Evolutionary conservation across 2,113 vertebrate genomes (phyloP), one percentile per base, ranked within the genome.

Genomic region (Excalfactoria chinensis): DNA sequence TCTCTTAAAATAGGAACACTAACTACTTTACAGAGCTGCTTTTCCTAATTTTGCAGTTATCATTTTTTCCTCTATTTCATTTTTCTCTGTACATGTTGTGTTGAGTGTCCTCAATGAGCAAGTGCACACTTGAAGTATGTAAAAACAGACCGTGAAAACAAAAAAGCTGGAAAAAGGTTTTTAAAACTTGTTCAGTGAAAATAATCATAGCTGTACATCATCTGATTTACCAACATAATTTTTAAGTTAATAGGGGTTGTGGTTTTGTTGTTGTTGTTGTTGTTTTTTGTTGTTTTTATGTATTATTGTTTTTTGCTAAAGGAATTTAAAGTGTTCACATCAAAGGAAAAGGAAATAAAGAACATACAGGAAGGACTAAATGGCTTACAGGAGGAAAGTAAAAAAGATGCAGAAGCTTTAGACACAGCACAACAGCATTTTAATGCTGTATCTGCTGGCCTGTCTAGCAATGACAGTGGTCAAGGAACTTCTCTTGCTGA

Each of bases 361-460:
- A 98, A 98, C 85, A 92, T 97, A 35, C 74, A 92, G 30, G 92
- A 98, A 86, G 93, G 97, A 28, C 97, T 99, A 53, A 95, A 80
- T 32, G 71, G 95, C 44, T 83, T 99, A 15, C 98, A 98, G 81
- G 98, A 98, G 79, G 97, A 97, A 64, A 98, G 96, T 46, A 96
- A 97, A 84, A 98, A 98, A 90, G 98, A 99, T 44, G 90, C 92
- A 0, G 95, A 89, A 25, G 98, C 96, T 46, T 94, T 99, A 22
- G 97, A 97, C 37, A 95, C 91, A 10, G 99, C 99, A 4, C 98
- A 99, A 85, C 97, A 99, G 76, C 98, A 98, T 93, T 99, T 99
- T 85, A 98, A 98, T 86, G 98, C 98, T 5, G 97, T 99, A 58
- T 99, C 99, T 1, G 98, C 98, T 11, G 99, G 99, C 20, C 97